phyloP scores from a whole-genome alignment of 1,140 invertebrate species.

The Hyles euphorbiae region DNA sequence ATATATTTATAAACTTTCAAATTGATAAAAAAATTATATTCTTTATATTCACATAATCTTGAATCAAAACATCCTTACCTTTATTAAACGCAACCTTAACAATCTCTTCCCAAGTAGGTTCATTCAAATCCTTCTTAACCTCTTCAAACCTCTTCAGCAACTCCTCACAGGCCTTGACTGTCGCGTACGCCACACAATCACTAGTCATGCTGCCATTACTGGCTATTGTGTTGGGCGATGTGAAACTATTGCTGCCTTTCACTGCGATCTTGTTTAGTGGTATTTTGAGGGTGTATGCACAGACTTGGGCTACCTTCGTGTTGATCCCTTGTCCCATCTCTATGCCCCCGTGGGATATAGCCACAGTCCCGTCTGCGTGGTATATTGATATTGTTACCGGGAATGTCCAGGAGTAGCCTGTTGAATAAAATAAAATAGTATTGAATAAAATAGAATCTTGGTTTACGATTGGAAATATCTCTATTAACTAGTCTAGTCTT shows the following conservation, averaged over 20 bases:
- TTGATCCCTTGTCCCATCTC: conserved; percentile 86
- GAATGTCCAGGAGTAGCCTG: conserved; percentile 66
- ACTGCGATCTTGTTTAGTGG: conserved; percentile 82
- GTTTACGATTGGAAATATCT: no score
- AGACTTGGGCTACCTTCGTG: conserved; percentile 83
- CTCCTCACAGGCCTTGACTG: conserved; percentile 81
- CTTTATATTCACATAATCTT: not conserved
- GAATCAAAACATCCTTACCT: conserved; percentile 27
- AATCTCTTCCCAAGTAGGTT: conserved; percentile 81
- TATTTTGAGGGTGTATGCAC: conserved; percentile 84
- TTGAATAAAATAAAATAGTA: no score
- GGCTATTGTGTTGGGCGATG: conserved; percentile 79
- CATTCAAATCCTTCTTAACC: conserved; percentile 76
- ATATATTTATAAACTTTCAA: no score
- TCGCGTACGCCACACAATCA: conserved; percentile 81
- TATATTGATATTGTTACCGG: conserved; percentile 79
- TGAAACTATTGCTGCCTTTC: conserved; percentile 80
- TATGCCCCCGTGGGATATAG: conserved; percentile 81
- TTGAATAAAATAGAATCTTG: no score
- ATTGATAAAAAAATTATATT: no score
- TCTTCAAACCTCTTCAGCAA: conserved; percentile 80
- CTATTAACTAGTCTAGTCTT: no score
- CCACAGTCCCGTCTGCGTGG: conserved; percentile 80
- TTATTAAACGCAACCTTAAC: conserved; percentile 75
- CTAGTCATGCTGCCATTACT: conserved; percentile 85